phyloP scores from a whole-genome alignment of 2,888 invertebrate genomes.

The Perizoma flavofasciatum region DNA sequence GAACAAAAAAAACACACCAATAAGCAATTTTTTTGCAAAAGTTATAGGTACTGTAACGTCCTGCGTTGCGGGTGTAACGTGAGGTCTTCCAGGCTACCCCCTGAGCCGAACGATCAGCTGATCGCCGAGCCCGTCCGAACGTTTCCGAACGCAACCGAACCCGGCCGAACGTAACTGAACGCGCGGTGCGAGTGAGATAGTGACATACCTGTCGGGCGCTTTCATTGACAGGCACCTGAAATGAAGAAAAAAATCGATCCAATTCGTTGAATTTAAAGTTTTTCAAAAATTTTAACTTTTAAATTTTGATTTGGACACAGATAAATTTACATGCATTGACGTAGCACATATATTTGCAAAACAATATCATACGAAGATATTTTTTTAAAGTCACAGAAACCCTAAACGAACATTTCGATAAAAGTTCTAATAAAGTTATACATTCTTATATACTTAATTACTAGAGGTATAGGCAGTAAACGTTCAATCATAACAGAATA shows the following conservation, averaged over 20 bases:
- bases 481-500: constrained; percentile 48
- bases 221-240: constrained; percentile 90
- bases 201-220: constrained; percentile 89
- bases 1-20: constrained; percentile 74
- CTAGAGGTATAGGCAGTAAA: constrained; percentile 28
- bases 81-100: constrained; percentile 82
- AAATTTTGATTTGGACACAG: constrained; percentile 65
- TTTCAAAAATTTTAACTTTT: constrained; percentile 57
- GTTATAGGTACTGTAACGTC: constrained; percentile 70
- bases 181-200: constrained; percentile 74
- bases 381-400: background rate
- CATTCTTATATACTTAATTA: constrained; percentile 11
- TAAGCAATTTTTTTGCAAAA: constrained; percentile 79
- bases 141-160: constrained; percentile 76
- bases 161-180: constrained; percentile 78
- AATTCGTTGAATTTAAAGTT: constrained; percentile 85
- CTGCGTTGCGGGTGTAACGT: constrained; percentile 81
- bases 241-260: constrained; percentile 87
- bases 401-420: constrained; percentile 8
- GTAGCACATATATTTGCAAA: constrained; percentile 16
- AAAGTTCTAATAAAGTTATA: constrained; percentile 2
- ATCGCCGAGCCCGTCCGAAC: constrained; percentile 72
- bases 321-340: constrained; percentile 81
- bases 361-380: background rate
- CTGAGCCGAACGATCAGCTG: constrained; percentile 68